Percentiles rank a stretch among this genome's conserved stretches.
Conservation (phyloP, 2,113 vertebrate species). For the Sinocyclocheilus grahami region DNA sequence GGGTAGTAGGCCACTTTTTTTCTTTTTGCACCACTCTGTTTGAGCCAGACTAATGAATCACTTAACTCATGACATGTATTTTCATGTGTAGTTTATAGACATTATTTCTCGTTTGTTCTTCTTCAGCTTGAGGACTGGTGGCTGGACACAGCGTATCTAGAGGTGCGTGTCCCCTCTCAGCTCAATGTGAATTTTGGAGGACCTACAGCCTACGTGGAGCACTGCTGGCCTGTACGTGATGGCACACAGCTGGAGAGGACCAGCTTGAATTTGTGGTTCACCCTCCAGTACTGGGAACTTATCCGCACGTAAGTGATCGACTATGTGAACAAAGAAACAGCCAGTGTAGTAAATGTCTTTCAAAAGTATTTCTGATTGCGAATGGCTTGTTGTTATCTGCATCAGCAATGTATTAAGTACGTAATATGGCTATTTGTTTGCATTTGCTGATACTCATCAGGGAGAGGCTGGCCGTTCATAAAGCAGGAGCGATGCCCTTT, state of each 20-base stretch:
- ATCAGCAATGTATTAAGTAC: not conserved
- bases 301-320: conserved; percentile 79
- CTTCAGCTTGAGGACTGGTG: conserved; percentile 96
- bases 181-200: conserved; percentile 89
- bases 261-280: conserved; percentile 81
- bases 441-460: conserved; percentile 68
- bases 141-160: conserved; percentile 88
- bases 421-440: not conserved
- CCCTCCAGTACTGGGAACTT: conserved; percentile 89
- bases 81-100: not conserved
- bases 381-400: not conserved
- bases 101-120: not conserved
- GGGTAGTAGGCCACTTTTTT: conserved; percentile 76
- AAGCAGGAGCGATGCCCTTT: conserved; percentile 74
- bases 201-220: conserved; percentile 81
- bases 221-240: conserved; percentile 87
- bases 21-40: not conserved
- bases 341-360: not conserved
- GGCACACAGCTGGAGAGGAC: conserved; percentile 86
- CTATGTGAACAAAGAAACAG: not conserved
- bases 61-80: not conserved
- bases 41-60: not conserved
- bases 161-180: conserved; percentile 87
- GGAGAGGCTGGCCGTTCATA: conserved; percentile 84
- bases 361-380: not conserved